These are phyloP conservation scores for Neelides folsomi DNA, from an alignment of 2,888 invertebrate species.

Conservation along the genomic window DNA sequence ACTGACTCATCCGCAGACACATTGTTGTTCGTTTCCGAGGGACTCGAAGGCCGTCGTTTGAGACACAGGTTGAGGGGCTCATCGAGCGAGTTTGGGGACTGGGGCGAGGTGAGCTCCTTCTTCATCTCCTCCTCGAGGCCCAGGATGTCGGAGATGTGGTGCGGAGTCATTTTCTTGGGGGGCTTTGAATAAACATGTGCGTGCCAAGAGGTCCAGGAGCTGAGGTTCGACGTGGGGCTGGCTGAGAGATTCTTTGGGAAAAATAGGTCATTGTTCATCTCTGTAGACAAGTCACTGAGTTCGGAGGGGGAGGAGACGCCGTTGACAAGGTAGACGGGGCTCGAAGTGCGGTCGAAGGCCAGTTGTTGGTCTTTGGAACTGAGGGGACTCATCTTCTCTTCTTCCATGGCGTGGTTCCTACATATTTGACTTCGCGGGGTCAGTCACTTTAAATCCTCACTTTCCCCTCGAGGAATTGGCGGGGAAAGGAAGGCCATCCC, in stretches of 20 bases:
- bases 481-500: too few relatives aligned
- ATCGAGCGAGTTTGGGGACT: constrained; percentile 16
- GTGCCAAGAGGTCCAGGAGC: constrained; percentile 53
- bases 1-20: not conserved
- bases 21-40: constrained; percentile 19
- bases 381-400: too few relatives aligned
- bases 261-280: constrained; percentile 12
- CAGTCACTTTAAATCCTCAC: too few relatives aligned
- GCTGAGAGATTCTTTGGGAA: constrained; percentile 7
- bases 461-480: too few relatives aligned
- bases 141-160: constrained; percentile 75
- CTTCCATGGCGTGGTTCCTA: too few relatives aligned
- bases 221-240: constrained; percentile 9
- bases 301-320: constrained; percentile 13
- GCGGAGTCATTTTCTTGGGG: constrained; percentile 68
- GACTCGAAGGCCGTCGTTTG: constrained; percentile 25
- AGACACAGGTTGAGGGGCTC: constrained; percentile 38
- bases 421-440: too few relatives aligned
- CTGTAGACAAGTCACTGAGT: constrained; percentile 14
- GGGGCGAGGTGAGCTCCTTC: too few relatives aligned
- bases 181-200: constrained; percentile 76
- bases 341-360: not conserved
- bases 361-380: not conserved
- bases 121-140: constrained; percentile 42
- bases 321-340: constrained; percentile 4